phyloP scores from a whole-genome alignment of 2,888 invertebrate species.

The Holacanthella duospinosa region DNA sequence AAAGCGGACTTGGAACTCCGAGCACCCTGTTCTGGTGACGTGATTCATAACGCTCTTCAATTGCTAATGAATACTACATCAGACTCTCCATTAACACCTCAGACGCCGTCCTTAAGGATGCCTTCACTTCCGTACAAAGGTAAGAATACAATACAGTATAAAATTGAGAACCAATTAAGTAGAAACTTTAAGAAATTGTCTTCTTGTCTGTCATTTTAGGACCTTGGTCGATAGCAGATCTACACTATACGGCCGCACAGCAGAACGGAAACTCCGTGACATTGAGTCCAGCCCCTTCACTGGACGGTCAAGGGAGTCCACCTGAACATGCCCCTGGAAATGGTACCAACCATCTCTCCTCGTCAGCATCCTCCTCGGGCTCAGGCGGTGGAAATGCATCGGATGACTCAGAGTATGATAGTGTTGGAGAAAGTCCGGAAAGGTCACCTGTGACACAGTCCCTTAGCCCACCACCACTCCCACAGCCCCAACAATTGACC shows the following conservation, averaged over 20 bases:
- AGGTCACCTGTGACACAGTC: constrained; percentile 34
- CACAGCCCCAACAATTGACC: constrained; percentile 23
- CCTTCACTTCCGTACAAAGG: constrained; percentile 28
- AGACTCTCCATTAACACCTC: constrained; percentile 38
- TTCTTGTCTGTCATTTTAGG: constrained; percentile 14
- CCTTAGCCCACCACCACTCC: constrained; percentile 31
- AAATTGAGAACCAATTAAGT: not conserved
- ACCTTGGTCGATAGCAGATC: constrained; percentile 37
- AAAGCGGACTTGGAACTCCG: constrained; percentile 82
- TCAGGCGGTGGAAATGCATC: constrained; percentile 33
- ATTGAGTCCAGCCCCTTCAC: constrained; percentile 77
- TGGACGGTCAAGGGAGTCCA: constrained; percentile 77
- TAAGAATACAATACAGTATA: constrained; percentile 14
- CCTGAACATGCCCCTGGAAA: constrained; percentile 47
- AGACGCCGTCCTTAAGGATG: constrained; percentile 37
- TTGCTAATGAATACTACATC: constrained; percentile 52
- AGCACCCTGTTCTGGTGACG: constrained; percentile 85
- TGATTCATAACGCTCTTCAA: constrained; percentile 83
- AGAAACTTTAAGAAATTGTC: no score
- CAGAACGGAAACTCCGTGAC: constrained; percentile 56
- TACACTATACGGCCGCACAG: constrained; percentile 35
- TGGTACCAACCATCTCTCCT: constrained; percentile 30
- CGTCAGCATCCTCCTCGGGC: constrained; percentile 28
- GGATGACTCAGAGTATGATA: constrained; percentile 42
- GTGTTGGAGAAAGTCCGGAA: constrained; percentile 37